Percentiles rank a stretch among this genome's conserved stretches.
Conservation (phyloP, 1,140 invertebrate species). For the Temnothorax longispinosus region DNA sequence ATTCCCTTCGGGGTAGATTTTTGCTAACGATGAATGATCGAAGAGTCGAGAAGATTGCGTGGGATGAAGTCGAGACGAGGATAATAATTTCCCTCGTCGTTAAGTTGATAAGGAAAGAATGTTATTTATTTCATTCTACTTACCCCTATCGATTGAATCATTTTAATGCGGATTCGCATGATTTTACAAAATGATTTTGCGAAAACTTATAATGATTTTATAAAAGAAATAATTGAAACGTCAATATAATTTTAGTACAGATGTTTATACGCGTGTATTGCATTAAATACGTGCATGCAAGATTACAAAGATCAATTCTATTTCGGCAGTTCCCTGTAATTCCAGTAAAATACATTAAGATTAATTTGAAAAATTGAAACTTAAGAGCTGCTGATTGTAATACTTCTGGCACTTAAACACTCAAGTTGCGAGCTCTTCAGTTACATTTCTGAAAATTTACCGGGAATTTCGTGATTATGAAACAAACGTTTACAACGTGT, state of each 20-base stretch:
- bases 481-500: constrained; percentile 31
- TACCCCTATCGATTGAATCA: constrained; percentile 6
- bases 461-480: neutral
- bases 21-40: neutral
- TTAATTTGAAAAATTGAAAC: neutral
- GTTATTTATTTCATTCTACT: neutral
- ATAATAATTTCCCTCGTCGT: constrained; percentile 1
- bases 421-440: constrained; percentile 16
- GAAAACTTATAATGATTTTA: neutral
- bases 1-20: constrained; percentile 4
- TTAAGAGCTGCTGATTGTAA: neutral
- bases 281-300: neutral
- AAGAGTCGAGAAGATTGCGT: neutral
- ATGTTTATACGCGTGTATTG: neutral
- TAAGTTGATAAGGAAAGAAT: neutral
- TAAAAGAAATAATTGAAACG: neutral
- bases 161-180: neutral
- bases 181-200: neutral
- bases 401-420: neutral
- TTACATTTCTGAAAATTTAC: constrained; percentile 13
- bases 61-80: neutral
- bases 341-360: neutral
- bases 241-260: neutral
- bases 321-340: neutral
- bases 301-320: neutral